phyloP scores from a whole-genome alignment of 2,888 invertebrate species.

The Campoplex nolae region DNA sequence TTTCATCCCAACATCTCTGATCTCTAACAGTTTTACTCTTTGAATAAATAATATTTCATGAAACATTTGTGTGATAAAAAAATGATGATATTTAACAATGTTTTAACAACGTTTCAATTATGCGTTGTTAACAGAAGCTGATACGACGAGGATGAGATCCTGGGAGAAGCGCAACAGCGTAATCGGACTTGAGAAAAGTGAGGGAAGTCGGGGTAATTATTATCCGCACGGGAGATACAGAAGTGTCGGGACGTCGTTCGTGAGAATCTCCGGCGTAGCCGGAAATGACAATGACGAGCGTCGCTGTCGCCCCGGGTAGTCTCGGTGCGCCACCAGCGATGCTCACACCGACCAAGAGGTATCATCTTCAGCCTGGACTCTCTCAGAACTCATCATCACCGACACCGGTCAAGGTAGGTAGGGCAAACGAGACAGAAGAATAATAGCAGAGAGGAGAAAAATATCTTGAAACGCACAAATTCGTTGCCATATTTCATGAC shows the following conservation, averaged over 20 bases:
- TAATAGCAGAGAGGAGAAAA: too few species aligned
- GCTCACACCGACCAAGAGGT: constrained; percentile 80
- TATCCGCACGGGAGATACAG: constrained; percentile 41
- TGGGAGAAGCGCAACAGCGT: constrained; percentile 70
- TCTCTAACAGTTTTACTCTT: too few species aligned
- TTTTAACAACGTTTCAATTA: too few species aligned
- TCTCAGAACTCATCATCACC: constrained; percentile 76
- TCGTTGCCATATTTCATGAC: too few species aligned
- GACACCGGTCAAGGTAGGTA: constrained; percentile 78
- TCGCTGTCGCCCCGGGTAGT: constrained; percentile 84
- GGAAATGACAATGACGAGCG: constrained; percentile 84
- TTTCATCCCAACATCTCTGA: too few species aligned
- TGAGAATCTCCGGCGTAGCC: constrained; percentile 74
- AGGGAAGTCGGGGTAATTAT: constrained; percentile 33
- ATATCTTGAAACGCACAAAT: too few species aligned
- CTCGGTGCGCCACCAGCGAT: constrained; percentile 80
- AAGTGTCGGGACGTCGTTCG: constrained; percentile 65
- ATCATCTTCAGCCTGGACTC: constrained; percentile 81
- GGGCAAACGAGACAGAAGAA: background rate
- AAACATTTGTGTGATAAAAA: too few species aligned
- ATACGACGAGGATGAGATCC: constrained; percentile 77
- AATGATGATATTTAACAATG: too few species aligned
- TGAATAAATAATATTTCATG: too few species aligned
- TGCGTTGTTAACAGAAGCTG: constrained; percentile 59
- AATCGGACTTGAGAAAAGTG: constrained; percentile 72